A percentile compares a stretch with the other conserved stretches of the same genome.
These are phyloP conservation scores for Choristoneura fumiferana DNA, from an alignment of 1,140 invertebrate genomes.

Conservation along the genomic window DNA sequence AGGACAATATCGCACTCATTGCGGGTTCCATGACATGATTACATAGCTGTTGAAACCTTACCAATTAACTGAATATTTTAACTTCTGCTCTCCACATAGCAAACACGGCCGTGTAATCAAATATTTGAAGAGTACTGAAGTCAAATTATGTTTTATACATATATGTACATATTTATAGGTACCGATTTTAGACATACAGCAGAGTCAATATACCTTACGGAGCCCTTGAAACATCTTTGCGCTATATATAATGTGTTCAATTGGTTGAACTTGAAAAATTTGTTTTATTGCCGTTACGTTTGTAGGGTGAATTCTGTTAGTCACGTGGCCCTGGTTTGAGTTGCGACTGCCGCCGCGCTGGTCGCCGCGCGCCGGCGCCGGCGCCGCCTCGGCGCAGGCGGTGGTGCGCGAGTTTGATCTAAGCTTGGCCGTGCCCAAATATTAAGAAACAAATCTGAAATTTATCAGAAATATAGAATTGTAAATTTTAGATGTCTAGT, in stretches of 20 bases:
- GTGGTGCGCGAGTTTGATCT: background rate
- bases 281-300: background rate
- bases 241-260: background rate
- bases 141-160: no score
- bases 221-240: background rate
- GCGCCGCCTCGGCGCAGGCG: no score
- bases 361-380: no score
- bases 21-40: slow-evolving; percentile 24
- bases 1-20: slow-evolving; percentile 2
- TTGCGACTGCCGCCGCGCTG: no score
- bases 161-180: no score
- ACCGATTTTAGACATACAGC: background rate
- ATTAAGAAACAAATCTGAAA: background rate
- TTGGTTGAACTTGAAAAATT: background rate
- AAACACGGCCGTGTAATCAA: slow-evolving; percentile 10
- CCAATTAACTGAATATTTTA: no score
- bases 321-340: no score
- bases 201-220: background rate
- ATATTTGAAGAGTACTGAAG: background rate
- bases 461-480: background rate
- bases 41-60: background rate
- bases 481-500: slow-evolving; percentile 15
- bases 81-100: background rate
- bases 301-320: no score
- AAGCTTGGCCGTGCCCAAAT: background rate